Evolutionary conservation across 2,113 vertebrate species (phyloP), one percentile per base, ranked within the genome.

Genomic region (Pterocles orientalis): DNA sequence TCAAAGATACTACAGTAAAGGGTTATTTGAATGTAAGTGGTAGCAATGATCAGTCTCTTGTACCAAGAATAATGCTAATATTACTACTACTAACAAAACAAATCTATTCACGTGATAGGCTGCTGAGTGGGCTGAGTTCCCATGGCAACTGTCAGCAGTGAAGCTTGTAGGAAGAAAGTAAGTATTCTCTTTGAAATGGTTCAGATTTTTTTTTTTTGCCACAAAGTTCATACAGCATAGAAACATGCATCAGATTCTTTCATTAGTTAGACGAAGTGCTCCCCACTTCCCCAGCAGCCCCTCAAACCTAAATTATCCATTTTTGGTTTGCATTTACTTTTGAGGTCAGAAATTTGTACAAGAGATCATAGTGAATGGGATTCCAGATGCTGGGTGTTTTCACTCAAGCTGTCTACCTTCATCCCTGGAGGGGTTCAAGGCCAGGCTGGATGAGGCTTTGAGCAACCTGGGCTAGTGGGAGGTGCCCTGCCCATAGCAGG

Each of bases 121-220:
- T 95, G 88, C 39, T 77, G 95, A 95, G 96, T 92, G 91, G 96
- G 92, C 80, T 70, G 91, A 51, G 96, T 97, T 97, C 93, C 96
- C 95, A 97, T 97, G 90, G 96, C 76, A 97, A 97, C 96, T 66
- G 83, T n/a, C 12, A 1, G 93, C 33, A 45, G 45, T 8, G 43
- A 86, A 80, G 93, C 94, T 83, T 69, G 90, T 39, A 92, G 69
- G 85, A 87, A 93, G 75, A 95, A 95, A 94, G 88, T 84, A 91
- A 95, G 80, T 82, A 95, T 94, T 96, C 95, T 25, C 70, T 95
- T 96, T 94, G 94, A 96, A 97, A 92, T 33, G 75, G 70, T 82
- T 92, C 85, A n/a, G 53, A 50, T 88, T 85, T 41, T 41, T 39
- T 39, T 36, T 41, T 41, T 72, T 90, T 94, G 62, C 69, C 36